These are phyloP conservation scores for Bettongia penicillata DNA, from an alignment of 2,113 vertebrate species.

Conservation along the genomic window DNA sequence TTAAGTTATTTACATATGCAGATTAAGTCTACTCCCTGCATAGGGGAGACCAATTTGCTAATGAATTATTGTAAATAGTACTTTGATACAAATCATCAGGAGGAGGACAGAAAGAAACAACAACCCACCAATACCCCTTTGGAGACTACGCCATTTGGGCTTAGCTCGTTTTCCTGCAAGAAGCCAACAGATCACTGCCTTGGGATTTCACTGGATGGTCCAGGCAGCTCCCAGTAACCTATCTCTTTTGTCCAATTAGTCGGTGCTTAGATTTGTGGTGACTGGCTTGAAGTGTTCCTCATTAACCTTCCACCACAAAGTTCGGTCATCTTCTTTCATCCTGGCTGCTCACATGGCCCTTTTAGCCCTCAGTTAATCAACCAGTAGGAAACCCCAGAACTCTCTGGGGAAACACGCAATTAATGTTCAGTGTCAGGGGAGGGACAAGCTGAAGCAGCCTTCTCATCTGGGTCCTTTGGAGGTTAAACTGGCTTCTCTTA, in stretches of 20 bases:
- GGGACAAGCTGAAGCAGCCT: slow-evolving; percentile 69
- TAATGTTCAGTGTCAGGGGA: background rate
- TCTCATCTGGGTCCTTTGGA: slow-evolving; percentile 34
- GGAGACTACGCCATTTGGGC: background rate
- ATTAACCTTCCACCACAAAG: slow-evolving; percentile 34
- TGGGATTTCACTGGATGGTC: background rate
- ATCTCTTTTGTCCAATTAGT: background rate
- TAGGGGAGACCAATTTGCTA: background rate
- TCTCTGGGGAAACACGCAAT: slow-evolving; percentile 44
- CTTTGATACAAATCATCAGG: background rate
- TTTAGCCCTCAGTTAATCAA: background rate
- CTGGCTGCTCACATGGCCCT: background rate
- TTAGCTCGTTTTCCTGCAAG: background rate
- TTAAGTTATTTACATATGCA: background rate
- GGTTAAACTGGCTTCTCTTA: background rate
- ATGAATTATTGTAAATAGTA: background rate
- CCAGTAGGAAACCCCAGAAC: slow-evolving; percentile 69
- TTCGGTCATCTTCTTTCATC: background rate
- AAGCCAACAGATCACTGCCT: background rate
- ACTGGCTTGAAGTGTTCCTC: background rate
- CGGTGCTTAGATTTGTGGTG: background rate
- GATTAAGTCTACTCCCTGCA: background rate
- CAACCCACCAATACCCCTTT: background rate
- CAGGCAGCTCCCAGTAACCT: background rate
- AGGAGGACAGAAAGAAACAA: background rate